Evolutionary conservation across 2,888 invertebrate genomes (phyloP).

Genomic region (Drosophila birchii): DNA sequence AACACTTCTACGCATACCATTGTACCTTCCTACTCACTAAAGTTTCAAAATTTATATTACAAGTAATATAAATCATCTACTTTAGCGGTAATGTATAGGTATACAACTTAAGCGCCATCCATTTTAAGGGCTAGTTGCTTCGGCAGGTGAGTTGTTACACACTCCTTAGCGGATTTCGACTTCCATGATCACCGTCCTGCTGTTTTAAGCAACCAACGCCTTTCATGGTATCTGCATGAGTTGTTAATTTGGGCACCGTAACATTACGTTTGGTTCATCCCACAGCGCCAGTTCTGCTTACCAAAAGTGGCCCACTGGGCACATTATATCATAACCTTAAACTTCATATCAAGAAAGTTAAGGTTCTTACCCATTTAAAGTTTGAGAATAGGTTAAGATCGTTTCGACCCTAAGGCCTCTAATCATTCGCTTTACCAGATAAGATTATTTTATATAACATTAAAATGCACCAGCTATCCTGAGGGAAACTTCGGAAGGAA

Average conservation of each 20-base stretch:
- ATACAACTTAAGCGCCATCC: constrained; percentile 87
- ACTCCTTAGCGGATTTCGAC: too few species aligned
- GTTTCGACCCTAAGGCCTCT: constrained; percentile 88
- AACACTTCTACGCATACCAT: too few species aligned
- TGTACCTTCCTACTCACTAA: constrained; percentile 26
- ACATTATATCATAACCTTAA: constrained; percentile 86
- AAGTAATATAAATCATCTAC: constrained; percentile 58
- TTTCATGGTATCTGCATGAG: constrained; percentile 86
- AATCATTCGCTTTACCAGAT: constrained; percentile 90
- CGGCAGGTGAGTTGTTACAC: constrained; percentile 87
- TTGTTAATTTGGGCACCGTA: constrained; percentile 85
- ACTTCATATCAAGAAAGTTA: constrained; percentile 85
- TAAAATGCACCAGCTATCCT: constrained; percentile 85
- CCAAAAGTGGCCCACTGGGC: constrained; percentile 33
- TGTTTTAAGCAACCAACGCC: too few species aligned
- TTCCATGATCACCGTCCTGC: too few species aligned
- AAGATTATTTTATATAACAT: constrained; percentile 85
- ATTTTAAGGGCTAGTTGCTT: constrained; percentile 87
- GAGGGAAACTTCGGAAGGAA: constrained; percentile 91
- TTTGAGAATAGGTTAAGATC: constrained; percentile 89
- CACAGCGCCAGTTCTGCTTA: constrained; percentile 86
- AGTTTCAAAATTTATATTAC: constrained; percentile 16
- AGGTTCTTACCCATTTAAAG: constrained; percentile 89
- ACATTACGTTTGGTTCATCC: constrained; percentile 89
- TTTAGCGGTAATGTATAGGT: constrained; percentile 81